Percentiles rank a stretch among this genome's conserved stretches.
Conservation (phyloP, 1,140 invertebrate species). For the Drosophila santomea region DNA sequence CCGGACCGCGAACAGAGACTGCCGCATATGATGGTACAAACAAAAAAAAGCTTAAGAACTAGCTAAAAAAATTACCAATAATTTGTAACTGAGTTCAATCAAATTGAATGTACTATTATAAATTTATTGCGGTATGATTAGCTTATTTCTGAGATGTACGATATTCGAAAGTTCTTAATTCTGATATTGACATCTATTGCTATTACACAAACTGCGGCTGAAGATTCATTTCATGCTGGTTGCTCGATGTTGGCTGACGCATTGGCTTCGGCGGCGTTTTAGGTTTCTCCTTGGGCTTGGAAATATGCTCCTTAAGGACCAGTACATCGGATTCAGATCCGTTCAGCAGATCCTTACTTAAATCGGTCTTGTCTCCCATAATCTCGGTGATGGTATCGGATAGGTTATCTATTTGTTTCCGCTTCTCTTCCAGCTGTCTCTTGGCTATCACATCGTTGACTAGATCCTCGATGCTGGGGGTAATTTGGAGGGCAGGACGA, state of each 20-base stretch:
- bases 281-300: not conserved
- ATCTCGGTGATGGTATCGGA: not conserved
- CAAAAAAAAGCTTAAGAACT: not conserved
- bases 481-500: constrained; percentile 7
- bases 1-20: not conserved
- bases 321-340: constrained; percentile 4
- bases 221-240: not conserved
- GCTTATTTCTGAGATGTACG: too few relatives aligned
- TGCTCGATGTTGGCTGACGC: not conserved
- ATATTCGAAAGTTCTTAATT: too few relatives aligned
- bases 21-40: not conserved
- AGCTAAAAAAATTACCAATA: not conserved
- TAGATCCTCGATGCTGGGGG: constrained; percentile 41
- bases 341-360: not conserved
- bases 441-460: constrained; percentile 42
- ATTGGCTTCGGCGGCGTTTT: constrained; percentile 16
- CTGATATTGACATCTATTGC: not conserved
- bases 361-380: not conserved
- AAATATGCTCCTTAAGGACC: not conserved
- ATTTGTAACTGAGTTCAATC: not conserved
- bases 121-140: not conserved
- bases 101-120: not conserved
- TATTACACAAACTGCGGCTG: not conserved
- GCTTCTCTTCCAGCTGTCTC: not conserved
- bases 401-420: not conserved